phyloP scores from a whole-genome alignment of 1,140 invertebrate species.

The Drosophila equinoxialis region DNA sequence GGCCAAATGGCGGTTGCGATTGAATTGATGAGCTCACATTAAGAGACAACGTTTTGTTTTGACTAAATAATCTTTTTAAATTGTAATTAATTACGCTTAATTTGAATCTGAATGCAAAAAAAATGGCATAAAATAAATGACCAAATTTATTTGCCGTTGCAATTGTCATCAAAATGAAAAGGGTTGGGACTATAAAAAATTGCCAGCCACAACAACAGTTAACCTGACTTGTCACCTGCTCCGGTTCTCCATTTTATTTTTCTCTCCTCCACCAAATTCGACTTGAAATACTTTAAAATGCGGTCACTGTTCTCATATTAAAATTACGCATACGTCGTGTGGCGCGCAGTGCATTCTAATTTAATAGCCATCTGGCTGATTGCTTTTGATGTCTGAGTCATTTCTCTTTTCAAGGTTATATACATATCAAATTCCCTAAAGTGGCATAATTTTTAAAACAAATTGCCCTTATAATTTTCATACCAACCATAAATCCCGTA shows the following conservation, averaged over 20 bases:
- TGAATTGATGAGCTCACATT: slow-evolving; percentile 61
- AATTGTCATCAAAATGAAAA: slow-evolving; percentile 36
- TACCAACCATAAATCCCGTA: not conserved
- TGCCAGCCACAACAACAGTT: not conserved
- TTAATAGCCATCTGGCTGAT: not conserved
- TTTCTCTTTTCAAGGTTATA: not conserved
- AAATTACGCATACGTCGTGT: slow-evolving; percentile 57
- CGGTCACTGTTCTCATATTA: slow-evolving; percentile 23
- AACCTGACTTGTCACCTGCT: not conserved
- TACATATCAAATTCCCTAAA: not conserved
- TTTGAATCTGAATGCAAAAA: slow-evolving; percentile 50
- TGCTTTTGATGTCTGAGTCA: slow-evolving; percentile 6
- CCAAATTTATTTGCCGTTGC: slow-evolving; percentile 19
- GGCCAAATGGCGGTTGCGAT: slow-evolving; percentile 19
- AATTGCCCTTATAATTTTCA: not conserved
- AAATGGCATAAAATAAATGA: slow-evolving; percentile 20
- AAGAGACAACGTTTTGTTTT: slow-evolving; percentile 57
- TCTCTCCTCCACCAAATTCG: slow-evolving; percentile 12
- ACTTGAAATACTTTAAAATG: slow-evolving; percentile 49
- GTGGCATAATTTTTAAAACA: not conserved
- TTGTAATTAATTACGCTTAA: slow-evolving; percentile 47
- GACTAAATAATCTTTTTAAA: slow-evolving; percentile 51
- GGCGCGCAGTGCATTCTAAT: slow-evolving; percentile 47
- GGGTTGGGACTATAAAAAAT: not conserved
- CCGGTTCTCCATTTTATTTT: not conserved